These are phyloP conservation scores for Gopherus evgoodei DNA, from an alignment of 2,113 vertebrate genomes.

Conservation along the genomic window DNA sequence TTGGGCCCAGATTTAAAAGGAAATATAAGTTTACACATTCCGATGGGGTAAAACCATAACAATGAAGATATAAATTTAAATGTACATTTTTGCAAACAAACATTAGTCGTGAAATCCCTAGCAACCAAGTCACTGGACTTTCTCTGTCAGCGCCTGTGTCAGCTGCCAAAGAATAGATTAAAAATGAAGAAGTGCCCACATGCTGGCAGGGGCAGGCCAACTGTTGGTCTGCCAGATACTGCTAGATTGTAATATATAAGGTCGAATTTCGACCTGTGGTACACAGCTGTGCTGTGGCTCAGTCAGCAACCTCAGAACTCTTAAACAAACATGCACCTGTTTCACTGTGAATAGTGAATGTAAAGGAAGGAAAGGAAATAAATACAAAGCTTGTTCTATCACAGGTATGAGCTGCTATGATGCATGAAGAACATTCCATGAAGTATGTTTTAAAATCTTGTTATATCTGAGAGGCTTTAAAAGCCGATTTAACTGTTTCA, in stretches of 20 bases:
- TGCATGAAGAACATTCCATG: slow-evolving; percentile 97
- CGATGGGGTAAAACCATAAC: slow-evolving; percentile 71
- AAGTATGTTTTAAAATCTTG: slow-evolving; percentile 97
- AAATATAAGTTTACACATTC: slow-evolving; percentile 63
- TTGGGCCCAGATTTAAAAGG: slow-evolving; percentile 79
- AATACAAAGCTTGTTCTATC: slow-evolving; percentile 87
- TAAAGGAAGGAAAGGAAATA: slow-evolving; percentile 87
- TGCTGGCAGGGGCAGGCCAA: slow-evolving; percentile 88
- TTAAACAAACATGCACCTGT: slow-evolving; percentile 89
- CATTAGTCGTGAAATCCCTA: slow-evolving; percentile 88
- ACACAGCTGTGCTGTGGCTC: slow-evolving; percentile 94
- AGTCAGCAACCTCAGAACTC: slow-evolving; percentile 90
- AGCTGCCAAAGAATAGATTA: slow-evolving; percentile 97
- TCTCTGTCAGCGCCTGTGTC: slow-evolving; percentile 90
- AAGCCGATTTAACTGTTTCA: slow-evolving; percentile 95
- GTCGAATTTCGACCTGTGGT: slow-evolving; percentile 87
- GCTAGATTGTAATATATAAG: slow-evolving; percentile 90
- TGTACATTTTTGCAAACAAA: slow-evolving; percentile 78
- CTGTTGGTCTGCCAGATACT: slow-evolving; percentile 85
- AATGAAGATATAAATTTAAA: slow-evolving; percentile 72
- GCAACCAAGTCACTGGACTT: slow-evolving; percentile 93
- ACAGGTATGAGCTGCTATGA: slow-evolving; percentile 93
- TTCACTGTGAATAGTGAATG: slow-evolving; percentile 98
- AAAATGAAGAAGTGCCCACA: slow-evolving; percentile 91
- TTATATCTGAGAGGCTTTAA: slow-evolving; percentile 95